phyloP scores from a whole-genome alignment of 2,888 invertebrate species.

The Heteromyza rotundicornis region DNA sequence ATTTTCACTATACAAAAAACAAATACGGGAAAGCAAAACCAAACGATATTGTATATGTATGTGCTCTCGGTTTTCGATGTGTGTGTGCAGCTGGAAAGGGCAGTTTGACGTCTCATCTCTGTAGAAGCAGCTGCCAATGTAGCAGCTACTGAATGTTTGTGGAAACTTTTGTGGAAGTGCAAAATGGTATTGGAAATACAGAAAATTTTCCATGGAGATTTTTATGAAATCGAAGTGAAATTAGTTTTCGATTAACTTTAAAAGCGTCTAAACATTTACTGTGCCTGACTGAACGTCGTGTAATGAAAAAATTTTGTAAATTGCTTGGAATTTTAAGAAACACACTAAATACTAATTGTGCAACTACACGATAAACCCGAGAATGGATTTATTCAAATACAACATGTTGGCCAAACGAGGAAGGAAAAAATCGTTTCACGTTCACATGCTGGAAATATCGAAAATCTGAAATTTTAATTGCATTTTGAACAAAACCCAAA shows the following conservation, averaged over 20 bases:
- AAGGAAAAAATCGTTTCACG: neutral
- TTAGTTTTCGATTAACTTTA: conserved; percentile 62
- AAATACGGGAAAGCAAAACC: too few relatives aligned
- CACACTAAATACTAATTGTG: too few relatives aligned
- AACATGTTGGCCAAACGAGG: neutral
- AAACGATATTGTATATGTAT: too few relatives aligned
- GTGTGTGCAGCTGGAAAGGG: too few relatives aligned
- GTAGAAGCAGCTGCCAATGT: conserved; percentile 24
- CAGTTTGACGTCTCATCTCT: too few relatives aligned
- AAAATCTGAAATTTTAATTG: too few relatives aligned
- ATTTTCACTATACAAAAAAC: too few relatives aligned
- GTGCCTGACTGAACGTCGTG: too few relatives aligned
- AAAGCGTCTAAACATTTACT: conserved; percentile 52
- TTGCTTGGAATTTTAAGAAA: neutral
- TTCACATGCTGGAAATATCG: too few relatives aligned
- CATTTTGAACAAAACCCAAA: too few relatives aligned
- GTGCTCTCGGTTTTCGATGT: too few relatives aligned
- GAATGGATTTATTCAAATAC: neutral
- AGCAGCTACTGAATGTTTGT: conserved; percentile 35
- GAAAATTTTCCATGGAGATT: conserved; percentile 50
- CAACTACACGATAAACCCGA: neutral
- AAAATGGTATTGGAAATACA: conserved; percentile 29
- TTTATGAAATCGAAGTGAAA: conserved; percentile 57
- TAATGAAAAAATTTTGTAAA: neutral
- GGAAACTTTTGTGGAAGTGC: conserved; percentile 44